These are phyloP conservation scores for Petrocephalus sullivani DNA, from an alignment of 2,797 vertebrate species.

Conservation along the genomic window DNA sequence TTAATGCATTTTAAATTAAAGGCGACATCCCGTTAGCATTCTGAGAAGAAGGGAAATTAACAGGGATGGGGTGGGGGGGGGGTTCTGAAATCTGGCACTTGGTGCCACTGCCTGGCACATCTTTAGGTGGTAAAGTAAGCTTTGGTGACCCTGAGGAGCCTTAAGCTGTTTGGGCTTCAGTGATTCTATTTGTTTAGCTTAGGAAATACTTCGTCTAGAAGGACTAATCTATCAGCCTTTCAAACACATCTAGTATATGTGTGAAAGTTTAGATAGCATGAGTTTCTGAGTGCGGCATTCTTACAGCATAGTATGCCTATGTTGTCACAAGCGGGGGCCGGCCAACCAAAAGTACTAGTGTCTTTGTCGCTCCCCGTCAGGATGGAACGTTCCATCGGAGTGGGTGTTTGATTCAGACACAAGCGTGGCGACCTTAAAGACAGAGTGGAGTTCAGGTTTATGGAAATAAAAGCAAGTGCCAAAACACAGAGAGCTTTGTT, in stretches of 20 bases:
- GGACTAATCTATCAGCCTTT: neutral
- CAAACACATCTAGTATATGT: neutral
- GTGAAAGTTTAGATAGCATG: neutral
- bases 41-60: conserved; percentile 4
- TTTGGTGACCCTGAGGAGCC: conserved; percentile 4
- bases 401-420: neutral
- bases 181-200: neutral
- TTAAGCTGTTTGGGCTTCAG: neutral
- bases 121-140: neutral
- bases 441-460: conserved; percentile 46
- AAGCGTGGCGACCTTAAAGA: conserved; percentile 44
- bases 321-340: neutral
- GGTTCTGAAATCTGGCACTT: neutral
- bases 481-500: conserved; percentile 18
- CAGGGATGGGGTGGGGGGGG: neutral
- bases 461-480: neutral
- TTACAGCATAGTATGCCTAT: neutral
- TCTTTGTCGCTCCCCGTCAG: neutral
- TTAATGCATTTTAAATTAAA: neutral
- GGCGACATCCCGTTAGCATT: neutral
- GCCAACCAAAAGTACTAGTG: neutral
- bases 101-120: neutral
- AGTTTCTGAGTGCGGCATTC: neutral
- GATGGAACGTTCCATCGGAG: conserved; percentile 41
- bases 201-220: neutral